Percentiles rank a stretch among this genome's conserved stretches.
Evolutionary conservation across 2,797 vertebrate species (phyloP).

Genomic region (Onychomys torridus): DNA sequence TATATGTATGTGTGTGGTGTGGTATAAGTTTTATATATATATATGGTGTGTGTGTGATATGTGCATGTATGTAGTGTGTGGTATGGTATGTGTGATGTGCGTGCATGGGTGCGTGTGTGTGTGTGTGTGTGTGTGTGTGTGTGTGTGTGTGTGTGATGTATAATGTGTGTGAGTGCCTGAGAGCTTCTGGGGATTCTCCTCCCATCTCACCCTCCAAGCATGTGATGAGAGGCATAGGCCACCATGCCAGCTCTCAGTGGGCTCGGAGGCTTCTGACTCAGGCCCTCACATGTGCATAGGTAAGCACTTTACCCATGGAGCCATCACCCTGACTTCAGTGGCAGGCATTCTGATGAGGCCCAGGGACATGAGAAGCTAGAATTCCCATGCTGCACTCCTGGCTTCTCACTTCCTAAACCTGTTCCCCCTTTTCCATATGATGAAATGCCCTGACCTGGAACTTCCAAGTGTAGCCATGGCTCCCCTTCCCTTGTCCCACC

Average conservation of each 20-base stretch:
- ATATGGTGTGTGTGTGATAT: background rate
- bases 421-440: background rate
- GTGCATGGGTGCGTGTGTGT: background rate
- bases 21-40: too few species aligned
- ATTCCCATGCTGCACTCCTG: background rate
- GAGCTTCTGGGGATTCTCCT: background rate
- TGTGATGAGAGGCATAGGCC: background rate
- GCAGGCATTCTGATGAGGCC: background rate
- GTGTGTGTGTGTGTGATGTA: background rate
- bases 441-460: background rate
- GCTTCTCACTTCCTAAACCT: background rate
- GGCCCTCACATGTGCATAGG: background rate
- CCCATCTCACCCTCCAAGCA: background rate
- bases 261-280: background rate
- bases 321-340: too few species aligned
- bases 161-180: background rate
- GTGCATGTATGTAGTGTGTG: background rate
- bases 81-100: background rate
- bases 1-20: too few species aligned
- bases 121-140: background rate
- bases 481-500: accelerated
- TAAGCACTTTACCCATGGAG: background rate
- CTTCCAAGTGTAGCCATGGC: background rate
- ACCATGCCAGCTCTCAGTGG: too few species aligned
- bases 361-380: background rate